Evolutionary conservation across 2,888 invertebrate species (phyloP).

Genomic region (Lepidochrysops patricia): DNA sequence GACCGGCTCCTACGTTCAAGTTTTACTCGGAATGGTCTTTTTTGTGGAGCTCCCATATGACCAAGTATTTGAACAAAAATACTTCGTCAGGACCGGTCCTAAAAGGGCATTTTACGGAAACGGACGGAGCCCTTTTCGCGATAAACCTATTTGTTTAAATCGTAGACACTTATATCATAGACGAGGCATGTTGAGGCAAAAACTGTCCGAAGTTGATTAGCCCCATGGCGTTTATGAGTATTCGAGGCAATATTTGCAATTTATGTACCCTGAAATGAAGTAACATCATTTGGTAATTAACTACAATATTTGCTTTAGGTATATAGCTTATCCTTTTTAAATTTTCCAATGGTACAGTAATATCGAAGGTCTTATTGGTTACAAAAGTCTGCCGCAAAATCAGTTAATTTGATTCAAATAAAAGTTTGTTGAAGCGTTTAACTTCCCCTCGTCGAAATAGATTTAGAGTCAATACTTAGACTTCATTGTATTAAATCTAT

Average conservation of each 20-base stretch:
- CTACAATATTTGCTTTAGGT: too few relatives aligned
- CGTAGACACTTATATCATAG: too few relatives aligned
- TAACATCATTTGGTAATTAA: too few relatives aligned
- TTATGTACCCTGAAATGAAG: too few relatives aligned
- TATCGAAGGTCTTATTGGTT: neutral
- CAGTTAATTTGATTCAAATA: neutral
- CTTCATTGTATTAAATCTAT: neutral
- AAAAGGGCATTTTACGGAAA: neutral
- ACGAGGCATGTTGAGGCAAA: too few relatives aligned
- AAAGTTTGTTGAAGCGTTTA: neutral
- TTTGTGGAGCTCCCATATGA: conserved; percentile 13
- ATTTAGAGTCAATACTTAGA: neutral
- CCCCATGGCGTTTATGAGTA: too few relatives aligned
- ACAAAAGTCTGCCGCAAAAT: neutral
- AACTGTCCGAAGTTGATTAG: too few relatives aligned
- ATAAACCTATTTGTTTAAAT: neutral
- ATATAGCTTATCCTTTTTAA: too few relatives aligned
- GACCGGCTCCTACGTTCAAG: conserved; percentile 2
- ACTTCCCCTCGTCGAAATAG: neutral
- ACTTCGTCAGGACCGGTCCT: neutral
- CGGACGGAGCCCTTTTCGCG: neutral
- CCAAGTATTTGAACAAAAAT: conserved; percentile 15
- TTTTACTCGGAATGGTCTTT: conserved; percentile 13
- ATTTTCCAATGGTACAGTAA: neutral
- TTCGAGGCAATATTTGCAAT: too few relatives aligned